Percentiles rank a stretch among this genome's conserved stretches.
These are phyloP conservation scores for Sceloporus undulatus DNA, from an alignment of 2,113 vertebrate genomes.

Conservation along the genomic window DNA sequence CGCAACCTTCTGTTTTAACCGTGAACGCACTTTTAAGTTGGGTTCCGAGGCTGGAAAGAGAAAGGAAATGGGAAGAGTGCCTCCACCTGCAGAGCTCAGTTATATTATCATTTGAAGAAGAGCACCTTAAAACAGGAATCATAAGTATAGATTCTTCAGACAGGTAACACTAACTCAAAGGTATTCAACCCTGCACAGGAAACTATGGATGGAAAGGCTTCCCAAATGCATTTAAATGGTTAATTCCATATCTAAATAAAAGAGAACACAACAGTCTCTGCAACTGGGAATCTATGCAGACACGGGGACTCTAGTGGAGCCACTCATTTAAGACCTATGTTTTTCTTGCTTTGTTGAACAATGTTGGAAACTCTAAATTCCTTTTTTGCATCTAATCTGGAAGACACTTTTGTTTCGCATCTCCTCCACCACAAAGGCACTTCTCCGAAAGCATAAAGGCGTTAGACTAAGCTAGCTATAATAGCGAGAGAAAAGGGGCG, in stretches of 20 bases:
- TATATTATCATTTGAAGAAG: background rate
- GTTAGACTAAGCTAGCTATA: background rate
- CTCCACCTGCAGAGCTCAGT: background rate
- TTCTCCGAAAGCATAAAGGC: background rate
- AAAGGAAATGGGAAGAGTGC: background rate
- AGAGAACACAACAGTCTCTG: background rate
- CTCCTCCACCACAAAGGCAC: background rate
- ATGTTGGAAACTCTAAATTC: background rate
- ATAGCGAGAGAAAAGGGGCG: no score
- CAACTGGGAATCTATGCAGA: background rate
- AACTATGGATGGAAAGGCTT: background rate
- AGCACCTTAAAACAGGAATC: background rate
- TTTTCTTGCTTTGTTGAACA: background rate
- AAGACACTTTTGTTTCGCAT: background rate
- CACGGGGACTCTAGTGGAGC: background rate
- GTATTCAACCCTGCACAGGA: background rate
- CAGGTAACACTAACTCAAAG: background rate
- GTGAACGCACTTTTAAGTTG: slow-evolving; percentile 95
- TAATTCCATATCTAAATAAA: background rate
- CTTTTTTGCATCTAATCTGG: background rate
- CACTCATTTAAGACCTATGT: background rate
- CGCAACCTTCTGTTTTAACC: slow-evolving; percentile 96
- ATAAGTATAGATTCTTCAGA: background rate
- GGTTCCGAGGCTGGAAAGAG: slow-evolving; percentile 88
- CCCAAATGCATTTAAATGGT: background rate